These are phyloP conservation scores for Clostera curtula DNA, from an alignment of 2,888 invertebrate genomes.

Conservation along the genomic window DNA sequence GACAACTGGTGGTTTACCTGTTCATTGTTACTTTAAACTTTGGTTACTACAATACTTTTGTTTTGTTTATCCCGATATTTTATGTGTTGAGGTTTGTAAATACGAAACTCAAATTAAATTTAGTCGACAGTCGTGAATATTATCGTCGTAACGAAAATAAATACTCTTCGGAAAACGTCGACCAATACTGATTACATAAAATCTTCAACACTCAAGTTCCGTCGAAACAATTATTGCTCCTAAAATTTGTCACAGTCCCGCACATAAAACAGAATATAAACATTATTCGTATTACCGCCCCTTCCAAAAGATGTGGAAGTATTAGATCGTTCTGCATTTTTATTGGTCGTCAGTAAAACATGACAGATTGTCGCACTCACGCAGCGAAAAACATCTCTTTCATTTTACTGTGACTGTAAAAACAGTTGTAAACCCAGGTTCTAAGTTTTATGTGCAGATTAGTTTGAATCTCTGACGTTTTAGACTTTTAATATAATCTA, in stretches of 20 bases:
- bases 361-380: conserved; percentile 26
- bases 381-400: conserved; percentile 14
- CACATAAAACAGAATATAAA: conserved; percentile 19
- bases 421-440: conserved; percentile 33
- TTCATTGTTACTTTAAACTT: too few species aligned
- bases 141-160: too few species aligned
- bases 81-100: too few species aligned
- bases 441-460: conserved; percentile 21
- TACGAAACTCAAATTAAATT: too few species aligned
- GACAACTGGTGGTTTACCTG: too few species aligned
- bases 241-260: conserved; percentile 15
- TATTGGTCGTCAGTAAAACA: conserved; percentile 32
- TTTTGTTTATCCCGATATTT: too few species aligned
- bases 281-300: conserved; percentile 21
- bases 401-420: conserved; percentile 36
- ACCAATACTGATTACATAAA: too few species aligned
- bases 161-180: too few species aligned
- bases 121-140: too few species aligned
- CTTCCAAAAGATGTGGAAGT: conserved; percentile 18
- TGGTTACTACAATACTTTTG: too few species aligned
- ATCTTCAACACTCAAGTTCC: conserved; percentile 6
- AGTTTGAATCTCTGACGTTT: neutral
- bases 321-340: conserved; percentile 20
- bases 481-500: too few species aligned
- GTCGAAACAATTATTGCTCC: conserved; percentile 20